phyloP scores from a whole-genome alignment of 2,888 invertebrate genomes.

The Caenorhabditis macrosperma region DNA sequence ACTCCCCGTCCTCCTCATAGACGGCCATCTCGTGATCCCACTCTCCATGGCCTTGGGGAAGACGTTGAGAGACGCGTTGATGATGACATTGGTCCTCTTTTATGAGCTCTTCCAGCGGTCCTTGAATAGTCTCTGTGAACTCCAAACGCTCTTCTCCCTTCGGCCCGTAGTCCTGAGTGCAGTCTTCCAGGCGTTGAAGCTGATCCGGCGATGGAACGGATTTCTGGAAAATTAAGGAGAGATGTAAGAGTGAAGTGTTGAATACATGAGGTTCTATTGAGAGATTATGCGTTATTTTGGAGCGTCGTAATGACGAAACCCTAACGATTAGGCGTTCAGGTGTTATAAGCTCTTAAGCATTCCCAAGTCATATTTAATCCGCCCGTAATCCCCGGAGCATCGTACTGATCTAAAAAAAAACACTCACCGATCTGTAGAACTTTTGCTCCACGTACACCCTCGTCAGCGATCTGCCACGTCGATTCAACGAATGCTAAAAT shows the following conservation, averaged over 20 bases:
- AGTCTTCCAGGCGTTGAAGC: constrained; percentile 44
- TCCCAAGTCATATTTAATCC: too few species aligned
- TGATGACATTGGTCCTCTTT: constrained; percentile 56
- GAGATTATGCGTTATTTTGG: too few species aligned
- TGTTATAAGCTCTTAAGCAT: neutral
- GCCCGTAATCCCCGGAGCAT: too few species aligned
- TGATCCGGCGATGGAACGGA: constrained; percentile 46
- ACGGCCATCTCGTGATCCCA: constrained; percentile 52
- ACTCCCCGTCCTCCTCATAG: constrained; percentile 45
- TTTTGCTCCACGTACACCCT: constrained; percentile 64
- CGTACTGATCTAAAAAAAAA: neutral
- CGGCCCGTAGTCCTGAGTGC: constrained; percentile 38
- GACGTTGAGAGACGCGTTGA: constrained; percentile 17
- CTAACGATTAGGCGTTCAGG: neutral
- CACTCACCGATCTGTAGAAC: constrained; percentile 54
- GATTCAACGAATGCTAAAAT: constrained; percentile 29
- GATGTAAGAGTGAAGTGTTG: too few species aligned
- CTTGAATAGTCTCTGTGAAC: constrained; percentile 58
- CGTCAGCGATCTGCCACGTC: constrained; percentile 60
- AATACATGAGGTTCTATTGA: neutral
- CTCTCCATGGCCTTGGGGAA: constrained; percentile 34
- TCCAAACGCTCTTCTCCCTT: constrained; percentile 56
- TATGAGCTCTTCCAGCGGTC: constrained; percentile 46
- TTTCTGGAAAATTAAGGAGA: constrained; percentile 19
- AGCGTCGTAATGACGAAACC: neutral